Conservation (phyloP, 2,113 vertebrate genomes). For the Varanus komodoensis region DNA sequence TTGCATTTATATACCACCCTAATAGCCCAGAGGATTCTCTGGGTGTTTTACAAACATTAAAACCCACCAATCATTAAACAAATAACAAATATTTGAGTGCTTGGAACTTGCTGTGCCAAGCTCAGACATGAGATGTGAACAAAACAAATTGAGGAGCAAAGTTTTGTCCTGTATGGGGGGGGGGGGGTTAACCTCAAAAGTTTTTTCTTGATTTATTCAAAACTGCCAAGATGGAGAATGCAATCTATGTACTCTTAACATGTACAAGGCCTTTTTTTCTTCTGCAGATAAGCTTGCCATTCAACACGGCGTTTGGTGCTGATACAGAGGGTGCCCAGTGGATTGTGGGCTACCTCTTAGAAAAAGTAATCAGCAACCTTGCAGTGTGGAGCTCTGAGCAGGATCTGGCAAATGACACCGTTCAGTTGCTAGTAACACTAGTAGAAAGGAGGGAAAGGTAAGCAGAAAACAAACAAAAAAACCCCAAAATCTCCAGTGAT, state of each 20-base stretch:
- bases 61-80: too few species aligned
- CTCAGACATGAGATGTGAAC: not conserved
- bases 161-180: not conserved
- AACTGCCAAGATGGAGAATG: not conserved
- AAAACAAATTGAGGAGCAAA: conserved; percentile 11
- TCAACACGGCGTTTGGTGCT: conserved; percentile 94
- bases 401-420: conserved; percentile 95
- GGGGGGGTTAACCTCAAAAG: not conserved
- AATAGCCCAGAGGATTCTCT: too few species aligned
- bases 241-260: not conserved
- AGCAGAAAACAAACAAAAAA: not conserved
- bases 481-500: not conserved
- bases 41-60: too few species aligned
- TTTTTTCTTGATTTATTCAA: not conserved
- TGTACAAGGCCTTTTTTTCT: conserved; percentile 51
- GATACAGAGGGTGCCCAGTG: conserved; percentile 98
- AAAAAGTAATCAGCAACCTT: conserved; percentile 98
- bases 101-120: not conserved
- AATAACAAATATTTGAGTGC: not conserved
- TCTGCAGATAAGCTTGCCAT: conserved; percentile 92
- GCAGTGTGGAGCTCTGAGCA: conserved; percentile 98
- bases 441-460: conserved; percentile 97
- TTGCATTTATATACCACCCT: too few species aligned
- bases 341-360: conserved; percentile 98
- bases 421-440: conserved; percentile 95